These are phyloP conservation scores for Aporophyla nigra DNA, from an alignment of 2,888 invertebrate species.

Conservation along the genomic window DNA sequence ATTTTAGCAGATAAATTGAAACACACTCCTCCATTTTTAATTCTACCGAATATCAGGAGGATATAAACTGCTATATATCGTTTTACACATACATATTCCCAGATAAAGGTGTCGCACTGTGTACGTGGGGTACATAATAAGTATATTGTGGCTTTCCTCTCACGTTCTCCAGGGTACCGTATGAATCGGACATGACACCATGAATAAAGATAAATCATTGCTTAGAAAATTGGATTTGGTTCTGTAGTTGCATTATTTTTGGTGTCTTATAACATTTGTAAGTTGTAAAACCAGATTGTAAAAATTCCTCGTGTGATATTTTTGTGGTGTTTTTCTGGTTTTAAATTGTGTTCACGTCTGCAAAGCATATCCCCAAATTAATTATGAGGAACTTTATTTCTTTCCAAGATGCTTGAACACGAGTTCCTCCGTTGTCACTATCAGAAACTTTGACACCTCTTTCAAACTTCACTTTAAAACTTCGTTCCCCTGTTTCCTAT, in stretches of 20 bases:
- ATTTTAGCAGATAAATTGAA: constrained; percentile 44
- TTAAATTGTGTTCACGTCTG: background rate
- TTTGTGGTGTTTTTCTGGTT: background rate
- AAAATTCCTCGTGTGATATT: background rate
- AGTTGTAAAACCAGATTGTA: constrained; percentile 1
- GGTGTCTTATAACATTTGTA: constrained; percentile 25
- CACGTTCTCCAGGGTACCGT: constrained; percentile 66
- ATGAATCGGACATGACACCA: constrained; percentile 65
- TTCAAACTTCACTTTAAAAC: constrained; percentile 55
- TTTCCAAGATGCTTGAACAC: constrained; percentile 34
- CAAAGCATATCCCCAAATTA: constrained; percentile 1
- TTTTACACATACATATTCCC: constrained; percentile 68
- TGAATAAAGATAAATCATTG: constrained; percentile 70
- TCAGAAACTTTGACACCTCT: constrained; percentile 57
- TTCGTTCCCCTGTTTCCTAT: constrained; percentile 67
- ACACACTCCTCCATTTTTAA: constrained; percentile 48
- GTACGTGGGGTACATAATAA: constrained; percentile 73
- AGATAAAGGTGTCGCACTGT: constrained; percentile 73
- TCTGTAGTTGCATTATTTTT: constrained; percentile 54
- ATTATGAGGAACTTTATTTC: constrained; percentile 30
- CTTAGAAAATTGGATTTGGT: constrained; percentile 64
- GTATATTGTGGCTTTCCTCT: constrained; percentile 60
- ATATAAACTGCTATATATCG: constrained; percentile 45
- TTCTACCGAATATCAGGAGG: constrained; percentile 24
- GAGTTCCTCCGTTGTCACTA: constrained; percentile 49